Conservation (phyloP, 2,113 vertebrate genomes). For the Dunckerocampus dactyliophorus region DNA sequence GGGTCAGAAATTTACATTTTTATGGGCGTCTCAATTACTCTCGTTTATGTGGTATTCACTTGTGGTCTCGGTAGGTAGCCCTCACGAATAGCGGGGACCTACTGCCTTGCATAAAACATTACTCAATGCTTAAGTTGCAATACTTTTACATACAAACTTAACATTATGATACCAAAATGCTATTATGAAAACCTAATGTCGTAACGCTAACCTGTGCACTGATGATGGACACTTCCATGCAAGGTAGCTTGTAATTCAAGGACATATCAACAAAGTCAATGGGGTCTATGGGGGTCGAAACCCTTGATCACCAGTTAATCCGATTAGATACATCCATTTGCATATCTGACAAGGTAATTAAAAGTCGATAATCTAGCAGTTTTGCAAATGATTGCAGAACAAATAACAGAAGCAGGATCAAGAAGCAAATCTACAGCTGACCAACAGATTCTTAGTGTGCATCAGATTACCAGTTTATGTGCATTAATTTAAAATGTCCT, state of each 20-base stretch:
- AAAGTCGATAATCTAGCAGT: neutral
- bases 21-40: too few species aligned
- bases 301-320: neutral
- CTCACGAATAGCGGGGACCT: too few species aligned
- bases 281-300: constrained; percentile 1
- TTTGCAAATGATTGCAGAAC: neutral
- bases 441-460: neutral
- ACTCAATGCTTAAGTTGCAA: too few species aligned
- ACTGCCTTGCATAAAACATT: too few species aligned
- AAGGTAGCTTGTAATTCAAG: neutral
- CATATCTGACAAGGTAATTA: constrained; percentile 5
- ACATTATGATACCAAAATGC: too few species aligned
- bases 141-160: too few species aligned
- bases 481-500: neutral
- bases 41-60: too few species aligned
- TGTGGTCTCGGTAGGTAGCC: too few species aligned
- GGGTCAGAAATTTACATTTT: too few species aligned
- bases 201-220: too few species aligned
- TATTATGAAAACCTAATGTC: too few species aligned
- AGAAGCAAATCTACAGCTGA: neutral
- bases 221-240: neutral
- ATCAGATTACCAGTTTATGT: neutral
- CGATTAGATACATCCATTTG: constrained; percentile 8
- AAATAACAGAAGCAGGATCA: neutral
- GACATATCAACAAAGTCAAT: neutral